Percentiles rank a stretch among this genome's conserved stretches.
phyloP scores from a whole-genome alignment of 2,797 vertebrate species.

The Malacoctenus gilli region DNA sequence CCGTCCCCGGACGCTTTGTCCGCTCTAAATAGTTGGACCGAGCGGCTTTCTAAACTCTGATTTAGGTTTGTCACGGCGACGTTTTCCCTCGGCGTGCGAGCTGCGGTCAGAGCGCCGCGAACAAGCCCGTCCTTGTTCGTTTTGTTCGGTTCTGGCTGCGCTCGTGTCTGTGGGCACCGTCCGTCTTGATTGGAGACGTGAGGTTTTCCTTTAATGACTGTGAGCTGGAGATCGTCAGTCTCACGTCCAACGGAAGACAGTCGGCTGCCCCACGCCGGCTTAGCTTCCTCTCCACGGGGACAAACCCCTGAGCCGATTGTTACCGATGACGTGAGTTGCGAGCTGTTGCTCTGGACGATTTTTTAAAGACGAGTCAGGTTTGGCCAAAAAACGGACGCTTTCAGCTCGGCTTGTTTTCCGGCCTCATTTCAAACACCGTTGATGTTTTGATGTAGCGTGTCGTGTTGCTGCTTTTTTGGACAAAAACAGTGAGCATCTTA shows the following conservation, averaged over 20 bases:
- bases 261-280: not conserved
- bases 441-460: too few species aligned
- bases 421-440: too few species aligned
- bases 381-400: too few species aligned
- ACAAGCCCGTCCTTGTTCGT: slow-evolving; percentile 18
- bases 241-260: slow-evolving; percentile 26
- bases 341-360: not conserved
- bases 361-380: too few species aligned
- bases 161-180: slow-evolving; percentile 37
- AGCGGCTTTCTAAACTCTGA: slow-evolving; percentile 31
- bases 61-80: slow-evolving; percentile 38
- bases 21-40: slow-evolving; percentile 5
- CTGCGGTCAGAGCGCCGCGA: slow-evolving; percentile 1
- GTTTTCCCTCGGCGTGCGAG: slow-evolving; percentile 6
- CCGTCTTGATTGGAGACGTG: slow-evolving; percentile 37
- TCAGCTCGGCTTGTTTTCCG: too few species aligned
- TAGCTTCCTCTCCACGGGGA: slow-evolving; percentile 1
- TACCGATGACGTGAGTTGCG: not conserved
- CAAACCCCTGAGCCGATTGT: not conserved
- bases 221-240: slow-evolving; percentile 47
- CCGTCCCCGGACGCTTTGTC: slow-evolving; percentile 9
- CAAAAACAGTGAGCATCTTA: too few species aligned
- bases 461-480: too few species aligned
- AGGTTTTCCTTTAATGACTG: slow-evolving; percentile 38
- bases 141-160: slow-evolving; percentile 18